Base-by-base conservation (phyloP, 2,888 invertebrate species). In the Chrysodeixis includens region DNA sequence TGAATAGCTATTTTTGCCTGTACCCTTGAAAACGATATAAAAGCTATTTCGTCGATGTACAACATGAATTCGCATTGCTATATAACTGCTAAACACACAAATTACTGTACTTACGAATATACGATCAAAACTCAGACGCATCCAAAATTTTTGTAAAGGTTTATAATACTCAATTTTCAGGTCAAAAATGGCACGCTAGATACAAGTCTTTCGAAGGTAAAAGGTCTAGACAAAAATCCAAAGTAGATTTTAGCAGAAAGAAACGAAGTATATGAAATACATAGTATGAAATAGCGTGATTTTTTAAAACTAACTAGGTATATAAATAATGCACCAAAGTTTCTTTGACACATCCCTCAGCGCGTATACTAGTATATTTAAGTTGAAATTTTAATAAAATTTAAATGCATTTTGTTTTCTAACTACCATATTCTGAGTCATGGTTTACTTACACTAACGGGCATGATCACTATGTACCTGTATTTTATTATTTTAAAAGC, bases 401-500 rank as follows among this genome's bases (percentile, higher is more conserved):
- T 40, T 40, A n/a, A 65, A 71, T 71, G 9, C 60, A 56, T 62
- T 51, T 22, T 3, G n/a, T n/a, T 18, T 6, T 49, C 18, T 58
- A 20, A 60, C 35, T 70, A 61, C 71, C 65, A 56, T 46, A 49
- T n/a, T 56, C 51, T 53, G 57, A 40, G 66, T 71, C 60, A 76
- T 76, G 66, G 66, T 53, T 59, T 26, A 26, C n/a, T 26, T 26
- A 26, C 58, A 46, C 58, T 61, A 75, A 75, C 70, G 71, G 51
- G 64, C 26, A 55, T 63, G 58, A 14, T 30, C 10, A 30, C n/a
- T 35, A 52, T 49, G 16, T 46, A 30, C 26, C 26, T 44, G 20
- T n/a, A n/a, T 51, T n/a, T n/a, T n/a, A n/a, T n/a, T n/a, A n/a
- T n/a, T n/a, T n/a, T n/a, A n/a, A n/a, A n/a, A n/a, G n/a, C n/a